phyloP scores from a whole-genome alignment of 2,888 invertebrate species.

The Stegana nigrithorax region DNA sequence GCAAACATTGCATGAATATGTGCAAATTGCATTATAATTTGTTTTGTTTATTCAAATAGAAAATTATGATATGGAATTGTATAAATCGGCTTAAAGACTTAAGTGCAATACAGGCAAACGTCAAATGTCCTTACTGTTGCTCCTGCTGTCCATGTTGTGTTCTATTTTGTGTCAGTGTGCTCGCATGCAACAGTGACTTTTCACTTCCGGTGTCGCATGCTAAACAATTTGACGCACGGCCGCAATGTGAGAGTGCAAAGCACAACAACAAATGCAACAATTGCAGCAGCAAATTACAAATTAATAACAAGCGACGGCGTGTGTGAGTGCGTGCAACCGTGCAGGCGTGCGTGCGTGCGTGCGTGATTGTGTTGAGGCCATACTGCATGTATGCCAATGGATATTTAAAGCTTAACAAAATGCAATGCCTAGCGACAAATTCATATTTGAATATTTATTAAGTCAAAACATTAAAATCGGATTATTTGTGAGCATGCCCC shows the following conservation, averaged over 20 bases:
- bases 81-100: slow-evolving; percentile 53
- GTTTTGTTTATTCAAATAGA: slow-evolving; percentile 31
- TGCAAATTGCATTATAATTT: slow-evolving; percentile 31
- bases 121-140: not conserved
- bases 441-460: slow-evolving; percentile 47
- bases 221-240: too few species aligned
- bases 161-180: not conserved
- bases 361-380: too few species aligned
- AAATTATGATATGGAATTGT: slow-evolving; percentile 27
- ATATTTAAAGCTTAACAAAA: too few species aligned
- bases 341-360: too few species aligned
- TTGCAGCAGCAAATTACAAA: slow-evolving; percentile 31
- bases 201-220: slow-evolving; percentile 36
- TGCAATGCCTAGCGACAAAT: too few species aligned
- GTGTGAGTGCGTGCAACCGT: not conserved
- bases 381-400: too few species aligned
- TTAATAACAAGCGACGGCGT: not conserved
- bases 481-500: slow-evolving; percentile 44
- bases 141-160: not conserved
- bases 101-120: slow-evolving; percentile 6
- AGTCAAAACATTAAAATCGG: slow-evolving; percentile 45
- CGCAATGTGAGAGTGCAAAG: too few species aligned
- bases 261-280: slow-evolving; percentile 33
- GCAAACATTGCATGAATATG: too few species aligned
- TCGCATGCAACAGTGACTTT: slow-evolving; percentile 25